Evolutionary conservation across 2,888 invertebrate species (phyloP).

Genomic region (Cheilosia vulpina): DNA sequence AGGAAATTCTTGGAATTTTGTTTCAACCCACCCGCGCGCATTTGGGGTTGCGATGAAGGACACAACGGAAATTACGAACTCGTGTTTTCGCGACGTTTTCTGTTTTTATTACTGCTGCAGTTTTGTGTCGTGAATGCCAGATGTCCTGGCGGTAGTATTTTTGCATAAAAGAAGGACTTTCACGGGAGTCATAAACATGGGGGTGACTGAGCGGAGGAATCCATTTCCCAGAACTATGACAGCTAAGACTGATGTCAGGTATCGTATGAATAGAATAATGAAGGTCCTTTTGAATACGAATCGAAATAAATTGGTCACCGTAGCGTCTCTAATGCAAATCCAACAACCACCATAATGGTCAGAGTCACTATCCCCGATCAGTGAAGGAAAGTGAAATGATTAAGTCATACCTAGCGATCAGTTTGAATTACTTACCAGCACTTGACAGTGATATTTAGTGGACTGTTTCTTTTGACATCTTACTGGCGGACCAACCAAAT

Average conservation of each 20-base stretch:
- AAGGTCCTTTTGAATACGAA: neutral
- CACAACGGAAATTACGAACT: conserved; percentile 57
- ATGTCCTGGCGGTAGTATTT: conserved; percentile 24
- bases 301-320: neutral
- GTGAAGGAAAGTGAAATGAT: conserved; percentile 38
- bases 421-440: conserved; percentile 49
- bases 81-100: conserved; percentile 26
- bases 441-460: conserved; percentile 41
- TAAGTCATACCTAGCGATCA: conserved; percentile 44
- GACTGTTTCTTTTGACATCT: conserved; percentile 59
- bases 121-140: conserved; percentile 13
- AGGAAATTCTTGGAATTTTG: conserved; percentile 49
- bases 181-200: neutral
- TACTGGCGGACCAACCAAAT: conserved; percentile 35
- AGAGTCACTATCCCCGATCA: conserved; percentile 38
- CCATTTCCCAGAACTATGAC: conserved; percentile 10
- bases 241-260: neutral
- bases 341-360: neutral
- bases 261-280: neutral
- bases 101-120: neutral
- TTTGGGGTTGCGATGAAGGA: conserved; percentile 2
- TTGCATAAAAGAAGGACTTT: conserved; percentile 41
- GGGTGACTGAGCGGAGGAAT: neutral
- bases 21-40: neutral
- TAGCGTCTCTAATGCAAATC: neutral